Conservation (phyloP, 2,113 vertebrate genomes). For the Rhea pennata region DNA sequence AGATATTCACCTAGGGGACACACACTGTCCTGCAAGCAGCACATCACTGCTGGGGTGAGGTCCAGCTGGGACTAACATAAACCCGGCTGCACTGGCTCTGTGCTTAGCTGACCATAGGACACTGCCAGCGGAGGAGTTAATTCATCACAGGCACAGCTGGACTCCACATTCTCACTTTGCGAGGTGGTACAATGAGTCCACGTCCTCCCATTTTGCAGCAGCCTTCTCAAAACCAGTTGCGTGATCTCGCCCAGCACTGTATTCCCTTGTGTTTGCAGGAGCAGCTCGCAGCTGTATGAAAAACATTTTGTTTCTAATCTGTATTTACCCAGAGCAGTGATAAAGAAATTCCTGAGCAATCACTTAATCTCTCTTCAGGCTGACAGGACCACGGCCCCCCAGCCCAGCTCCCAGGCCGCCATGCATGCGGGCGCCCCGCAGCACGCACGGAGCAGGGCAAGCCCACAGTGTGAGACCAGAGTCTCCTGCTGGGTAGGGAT, state of each 20-base stretch:
- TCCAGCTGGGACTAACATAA: background rate
- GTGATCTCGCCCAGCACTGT: background rate
- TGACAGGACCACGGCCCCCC: slow-evolving; percentile 15
- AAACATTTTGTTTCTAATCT: slow-evolving; percentile 45
- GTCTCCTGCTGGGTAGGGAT: background rate
- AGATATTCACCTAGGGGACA: background rate
- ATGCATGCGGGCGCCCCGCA: background rate
- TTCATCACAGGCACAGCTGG: background rate
- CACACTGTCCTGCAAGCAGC: background rate
- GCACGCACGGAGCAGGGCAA: background rate
- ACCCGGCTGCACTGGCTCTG: rapidly evolving
- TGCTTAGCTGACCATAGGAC: background rate
- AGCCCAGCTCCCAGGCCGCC: background rate
- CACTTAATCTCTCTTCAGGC: slow-evolving; percentile 48
- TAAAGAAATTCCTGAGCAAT: slow-evolving; percentile 63
- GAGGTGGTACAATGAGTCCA: rapidly evolving
- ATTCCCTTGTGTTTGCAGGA: background rate
- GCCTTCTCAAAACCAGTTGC: background rate
- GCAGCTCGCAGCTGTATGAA: background rate
- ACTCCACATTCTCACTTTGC: background rate
- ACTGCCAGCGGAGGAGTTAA: background rate
- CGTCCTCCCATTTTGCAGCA: background rate
- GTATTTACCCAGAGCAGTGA: slow-evolving; percentile 55
- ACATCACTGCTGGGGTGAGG: background rate
- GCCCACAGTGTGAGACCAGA: background rate